Base-by-base conservation (phyloP, 2,113 vertebrate genomes). In the Laticauda colubrina region DNA sequence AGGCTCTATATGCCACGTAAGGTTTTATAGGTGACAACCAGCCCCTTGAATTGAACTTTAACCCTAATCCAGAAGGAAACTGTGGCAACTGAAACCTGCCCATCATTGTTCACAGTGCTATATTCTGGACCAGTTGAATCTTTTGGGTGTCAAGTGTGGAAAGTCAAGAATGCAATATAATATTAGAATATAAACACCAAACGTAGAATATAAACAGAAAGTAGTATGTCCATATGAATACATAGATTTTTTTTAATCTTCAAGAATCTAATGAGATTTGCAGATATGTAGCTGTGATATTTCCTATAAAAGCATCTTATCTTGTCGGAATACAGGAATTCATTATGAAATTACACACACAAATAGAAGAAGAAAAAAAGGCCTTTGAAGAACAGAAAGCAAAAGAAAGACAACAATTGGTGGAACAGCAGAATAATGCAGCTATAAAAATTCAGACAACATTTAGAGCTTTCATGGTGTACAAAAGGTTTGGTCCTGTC, bases 361-460 rank as follows among this genome's bases (percentile, higher is more conserved):
- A 97, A 97, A 97, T 99, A 92, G 96, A 98, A 91, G 96, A 98
- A 86, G 98, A 98, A 95, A 98, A 95, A 96, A 97, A n/a, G 89
- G 93, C 39, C 51, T 97, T 97, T 92, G 97, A 98, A 92, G 96
- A 98, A 43, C 95, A 98, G 85, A 97, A 98, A 95, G 95, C 97
- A 94, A 95, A 97, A 96, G 96, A 98, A 96, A 95, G 89, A 75
- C 94, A 91, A 39, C 95, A 43, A 54, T 56, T 96, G 91, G 88
- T 95, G 92, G 94, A 98, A 90, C 56, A 96, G 21, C 88, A 55
- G 26, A 93, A 96, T 95, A 92, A 26, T 92, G 98, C 98, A 88
- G 98, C 98, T 88, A 92, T 97, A 87, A 98, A 96, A 97, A 98
- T 99, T 88, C 98, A 99, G 96, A 96, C 98, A 94, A 97, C 89